Percentiles rank a stretch among this genome's conserved stretches.
Evolutionary conservation across 1,140 invertebrate genomes (phyloP).

Genomic region (Pseudomyrmex sp.): DNA sequence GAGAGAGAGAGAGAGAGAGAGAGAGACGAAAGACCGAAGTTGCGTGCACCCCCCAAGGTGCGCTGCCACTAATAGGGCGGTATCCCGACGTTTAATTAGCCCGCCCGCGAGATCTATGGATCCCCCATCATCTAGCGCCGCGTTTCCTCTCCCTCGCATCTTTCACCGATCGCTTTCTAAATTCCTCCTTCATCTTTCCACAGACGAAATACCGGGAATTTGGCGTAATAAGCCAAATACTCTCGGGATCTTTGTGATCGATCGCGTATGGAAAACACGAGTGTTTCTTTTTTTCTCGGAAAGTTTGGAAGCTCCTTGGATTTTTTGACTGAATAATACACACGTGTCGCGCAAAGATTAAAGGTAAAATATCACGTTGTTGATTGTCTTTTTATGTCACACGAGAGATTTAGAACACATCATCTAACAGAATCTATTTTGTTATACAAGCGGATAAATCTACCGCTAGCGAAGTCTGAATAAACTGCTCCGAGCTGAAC

Average conservation of each 20-base stretch:
- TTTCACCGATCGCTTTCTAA: slow-evolving; percentile 28
- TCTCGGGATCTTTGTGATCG: slow-evolving; percentile 19
- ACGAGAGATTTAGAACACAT: neutral
- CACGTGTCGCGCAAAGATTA: neutral
- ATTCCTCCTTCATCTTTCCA: slow-evolving; percentile 6
- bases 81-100: slow-evolving; percentile 79
- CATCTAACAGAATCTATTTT: slow-evolving; percentile 22
- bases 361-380: neutral
- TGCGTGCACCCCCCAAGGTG: slow-evolving; percentile 71
- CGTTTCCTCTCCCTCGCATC: neutral
- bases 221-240: neutral
- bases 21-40: slow-evolving; percentile 23
- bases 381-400: neutral
- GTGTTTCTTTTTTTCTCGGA: neutral
- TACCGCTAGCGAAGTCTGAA: neutral
- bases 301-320: neutral
- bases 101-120: slow-evolving; percentile 74
- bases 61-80: slow-evolving; percentile 74
- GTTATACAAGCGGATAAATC: slow-evolving; percentile 6
- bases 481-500: neutral
- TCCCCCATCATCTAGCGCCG: slow-evolving; percentile 16
- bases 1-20: slow-evolving; percentile 34
- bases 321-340: neutral
- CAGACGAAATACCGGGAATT: slow-evolving; percentile 22
- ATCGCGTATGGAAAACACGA: neutral